Percentiles rank a stretch among this genome's conserved stretches.
phyloP scores from a whole-genome alignment of 1,140 invertebrate species.

The Trichonephila inaurata region DNA sequence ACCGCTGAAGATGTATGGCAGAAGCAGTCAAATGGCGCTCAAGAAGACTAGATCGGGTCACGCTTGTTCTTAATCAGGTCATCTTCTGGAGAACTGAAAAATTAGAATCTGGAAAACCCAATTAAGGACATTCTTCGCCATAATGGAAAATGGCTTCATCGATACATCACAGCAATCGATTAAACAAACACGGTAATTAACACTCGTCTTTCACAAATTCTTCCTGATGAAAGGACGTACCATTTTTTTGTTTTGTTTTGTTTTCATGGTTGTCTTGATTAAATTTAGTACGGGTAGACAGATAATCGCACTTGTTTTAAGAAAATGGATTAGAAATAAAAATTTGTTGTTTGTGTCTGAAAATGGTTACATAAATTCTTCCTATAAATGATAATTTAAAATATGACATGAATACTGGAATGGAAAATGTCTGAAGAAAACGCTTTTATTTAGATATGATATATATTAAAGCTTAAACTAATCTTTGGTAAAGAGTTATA shows the following conservation, averaged over 20 bases:
- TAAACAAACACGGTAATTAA: conserved; percentile 54
- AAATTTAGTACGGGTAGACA: neutral
- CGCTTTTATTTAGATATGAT: too few species aligned
- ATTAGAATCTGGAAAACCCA: conserved; percentile 57
- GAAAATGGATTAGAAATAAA: too few species aligned
- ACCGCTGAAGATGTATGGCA: neutral
- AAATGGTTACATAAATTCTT: too few species aligned
- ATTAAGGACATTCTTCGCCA: conserved; percentile 55
- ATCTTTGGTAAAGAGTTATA: too few species aligned
- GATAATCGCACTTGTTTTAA: too few species aligned
- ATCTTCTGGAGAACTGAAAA: conserved; percentile 39
- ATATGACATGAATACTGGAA: too few species aligned
- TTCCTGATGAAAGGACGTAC: neutral
- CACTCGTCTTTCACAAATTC: conserved; percentile 15
- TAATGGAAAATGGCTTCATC: conserved; percentile 52
- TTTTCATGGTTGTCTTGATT: conserved; percentile 20
- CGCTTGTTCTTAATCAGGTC: conserved; percentile 57
- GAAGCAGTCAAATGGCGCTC: conserved; percentile 6
- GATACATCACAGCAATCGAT: conserved; percentile 57
- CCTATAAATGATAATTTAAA: too few species aligned
- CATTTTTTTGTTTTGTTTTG: neutral
- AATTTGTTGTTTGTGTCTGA: too few species aligned
- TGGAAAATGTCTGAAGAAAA: too few species aligned
- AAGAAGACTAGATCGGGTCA: conserved; percentile 40
- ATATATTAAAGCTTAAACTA: too few species aligned